These are phyloP conservation scores for Buceros bicornis DNA, from an alignment of 2,797 vertebrate genomes.

Conservation along the genomic window DNA sequence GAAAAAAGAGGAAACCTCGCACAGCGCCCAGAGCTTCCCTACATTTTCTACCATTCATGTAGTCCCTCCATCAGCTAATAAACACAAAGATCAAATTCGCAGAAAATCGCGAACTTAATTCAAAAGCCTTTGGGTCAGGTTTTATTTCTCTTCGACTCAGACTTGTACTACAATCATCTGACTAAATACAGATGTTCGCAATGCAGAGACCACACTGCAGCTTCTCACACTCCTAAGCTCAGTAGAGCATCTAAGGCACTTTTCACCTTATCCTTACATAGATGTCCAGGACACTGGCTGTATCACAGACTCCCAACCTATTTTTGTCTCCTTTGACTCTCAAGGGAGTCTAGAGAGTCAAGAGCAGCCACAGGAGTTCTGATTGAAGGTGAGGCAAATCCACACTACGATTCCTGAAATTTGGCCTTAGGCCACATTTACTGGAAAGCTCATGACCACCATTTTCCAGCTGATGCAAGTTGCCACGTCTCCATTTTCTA, in stretches of 20 bases:
- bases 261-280: accelerated
- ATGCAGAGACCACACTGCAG: neutral
- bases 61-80: neutral
- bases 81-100: neutral
- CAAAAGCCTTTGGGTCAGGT: neutral
- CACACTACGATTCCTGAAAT: neutral
- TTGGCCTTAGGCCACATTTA: neutral
- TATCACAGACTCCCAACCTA: neutral
- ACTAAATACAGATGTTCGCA: neutral
- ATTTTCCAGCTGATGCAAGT: neutral
- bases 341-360: neutral
- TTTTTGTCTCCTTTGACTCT: neutral
- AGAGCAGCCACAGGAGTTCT: neutral
- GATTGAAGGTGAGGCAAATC: neutral
- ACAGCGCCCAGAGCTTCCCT: neutral
- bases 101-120: neutral
- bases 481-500: neutral
- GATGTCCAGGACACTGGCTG: no score
- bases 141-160: neutral
- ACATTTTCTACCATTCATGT: neutral
- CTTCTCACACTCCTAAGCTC: neutral
- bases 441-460: neutral
- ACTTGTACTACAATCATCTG: neutral
- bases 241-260: neutral
- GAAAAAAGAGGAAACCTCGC: neutral